These are phyloP conservation scores for Lagenorhynchus albirostris DNA, from an alignment of 2,113 vertebrate genomes.

Conservation along the genomic window DNA sequence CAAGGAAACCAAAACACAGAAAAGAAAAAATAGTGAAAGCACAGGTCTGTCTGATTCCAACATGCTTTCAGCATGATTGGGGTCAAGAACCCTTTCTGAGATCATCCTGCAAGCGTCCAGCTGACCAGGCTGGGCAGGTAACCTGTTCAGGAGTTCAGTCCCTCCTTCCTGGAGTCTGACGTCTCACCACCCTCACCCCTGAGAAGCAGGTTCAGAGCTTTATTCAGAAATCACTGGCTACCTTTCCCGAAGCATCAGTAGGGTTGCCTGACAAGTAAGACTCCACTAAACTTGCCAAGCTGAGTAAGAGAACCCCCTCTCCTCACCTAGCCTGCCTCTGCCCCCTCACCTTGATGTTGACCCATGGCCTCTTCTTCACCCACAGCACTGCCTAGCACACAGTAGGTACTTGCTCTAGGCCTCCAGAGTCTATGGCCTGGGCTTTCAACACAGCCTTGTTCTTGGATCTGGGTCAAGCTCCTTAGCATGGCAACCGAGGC, in stretches of 20 bases:
- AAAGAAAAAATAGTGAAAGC: not conserved
- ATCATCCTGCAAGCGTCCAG: not conserved
- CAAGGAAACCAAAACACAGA: not conserved
- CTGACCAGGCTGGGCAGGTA: not conserved
- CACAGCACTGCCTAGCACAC: not conserved
- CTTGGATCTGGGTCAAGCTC: not conserved
- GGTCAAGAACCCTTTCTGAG: not conserved
- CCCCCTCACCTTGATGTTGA: not conserved
- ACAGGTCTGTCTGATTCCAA: not conserved
- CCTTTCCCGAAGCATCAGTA: not conserved
- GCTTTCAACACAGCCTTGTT: not conserved
- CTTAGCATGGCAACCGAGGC: not conserved
- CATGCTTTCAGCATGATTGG: not conserved
- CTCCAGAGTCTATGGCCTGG: not conserved
- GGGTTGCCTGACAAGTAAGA: not conserved
- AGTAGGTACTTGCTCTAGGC: not conserved
- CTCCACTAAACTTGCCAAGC: not conserved
- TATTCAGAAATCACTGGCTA: not conserved
- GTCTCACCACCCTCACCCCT: not conserved
- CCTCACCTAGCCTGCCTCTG: not conserved
- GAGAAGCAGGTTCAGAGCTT: not conserved
- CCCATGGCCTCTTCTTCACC: not conserved
- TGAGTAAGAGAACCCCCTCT: not conserved
- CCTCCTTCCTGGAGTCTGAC: not conserved
- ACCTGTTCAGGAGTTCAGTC: not conserved